Evolutionary conservation across 2,888 invertebrate genomes (phyloP).

Genomic region (Cremastobaeus sp.): DNA sequence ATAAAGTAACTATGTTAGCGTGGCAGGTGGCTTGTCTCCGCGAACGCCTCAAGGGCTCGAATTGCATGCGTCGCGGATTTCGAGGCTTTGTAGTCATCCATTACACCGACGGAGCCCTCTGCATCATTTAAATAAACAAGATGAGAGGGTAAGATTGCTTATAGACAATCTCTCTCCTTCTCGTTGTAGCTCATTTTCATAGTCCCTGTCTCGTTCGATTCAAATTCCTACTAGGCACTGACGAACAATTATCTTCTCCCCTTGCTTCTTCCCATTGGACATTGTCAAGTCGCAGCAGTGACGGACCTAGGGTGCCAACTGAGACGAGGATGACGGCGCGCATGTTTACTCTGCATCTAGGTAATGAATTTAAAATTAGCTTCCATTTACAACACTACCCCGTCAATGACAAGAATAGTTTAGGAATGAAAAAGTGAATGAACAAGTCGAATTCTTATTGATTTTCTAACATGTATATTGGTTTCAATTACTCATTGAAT

Average conservation of each 20-base stretch:
- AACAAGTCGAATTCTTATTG: too few species aligned
- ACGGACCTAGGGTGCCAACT: conserved; percentile 65
- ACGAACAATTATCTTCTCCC: conserved; percentile 76
- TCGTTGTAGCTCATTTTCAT: conserved; percentile 24
- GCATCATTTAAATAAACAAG: conserved; percentile 78
- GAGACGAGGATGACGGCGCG: conserved; percentile 47
- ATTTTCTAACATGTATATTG: too few species aligned
- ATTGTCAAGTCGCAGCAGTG: conserved; percentile 62
- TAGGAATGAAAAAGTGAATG: conserved; percentile 76
- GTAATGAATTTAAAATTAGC: conserved; percentile 78
- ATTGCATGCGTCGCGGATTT: conserved; percentile 68
- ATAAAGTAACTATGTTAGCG: conserved; percentile 37
- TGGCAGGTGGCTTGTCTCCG: conserved; percentile 58
- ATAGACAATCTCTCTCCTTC: conserved; percentile 59
- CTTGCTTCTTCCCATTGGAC: conserved; percentile 55
- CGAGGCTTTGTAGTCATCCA: conserved; percentile 76
- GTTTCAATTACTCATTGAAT: too few species aligned
- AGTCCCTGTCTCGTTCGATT: conserved; percentile 47
- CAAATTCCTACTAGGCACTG: conserved; percentile 66
- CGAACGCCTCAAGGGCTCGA: conserved; percentile 31
- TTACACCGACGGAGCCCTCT: conserved; percentile 66
- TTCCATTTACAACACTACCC: conserved; percentile 75
- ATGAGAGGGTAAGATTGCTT: conserved; percentile 72
- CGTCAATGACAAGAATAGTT: conserved; percentile 73
- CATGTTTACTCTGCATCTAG: conserved; percentile 64